Base-by-base conservation (phyloP, 2,888 invertebrate genomes). In the Troides helena region DNA sequence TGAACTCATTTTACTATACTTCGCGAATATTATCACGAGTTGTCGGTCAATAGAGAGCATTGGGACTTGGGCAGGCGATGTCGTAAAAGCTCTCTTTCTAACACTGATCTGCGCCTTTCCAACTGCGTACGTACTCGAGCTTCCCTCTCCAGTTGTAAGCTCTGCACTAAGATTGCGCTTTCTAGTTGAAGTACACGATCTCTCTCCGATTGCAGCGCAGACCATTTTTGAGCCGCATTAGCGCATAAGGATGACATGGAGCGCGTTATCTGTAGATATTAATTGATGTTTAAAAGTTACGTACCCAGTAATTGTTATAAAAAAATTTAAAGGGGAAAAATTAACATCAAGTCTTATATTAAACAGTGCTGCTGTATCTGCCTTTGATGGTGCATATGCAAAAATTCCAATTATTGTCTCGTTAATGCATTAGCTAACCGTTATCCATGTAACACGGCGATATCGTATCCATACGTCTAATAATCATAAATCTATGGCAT, bases 101-200 rank as follows among this genome's bases (percentile, higher is more conserved):
- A 80, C 50, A 83, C 67, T 21, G 89, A 84, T 67, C 87, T 85
- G 12, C 87, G 86, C 1, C 84, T 79, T 74, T 93, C 90, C 0
- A 90, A 83, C 76, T 89, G 87, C 12, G 89, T 92, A 70, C 92
- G 86, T 64, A 88, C 87, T 68, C 85, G 81, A 4, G 81, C 85
- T 74, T 90, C 90, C 23, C 89, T 84, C 71, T 90, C 87, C 63
- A 90, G 75, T 74, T 91, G 90, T 66, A 86, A 71, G 71, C 82
- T 86, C 77, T 92, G 91, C 43, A 88, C 83, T 21, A 89, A 76
- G 69, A 92, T 86, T 0, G 89, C 87, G 61, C 87, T 85, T 78
- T 92, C 92, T 64, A 92, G 79, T 7, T 83, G 81, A 7, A 89
- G 78, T 46, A 91, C 89, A 4, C 89, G 88, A 56, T 87, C 84